Base-by-base conservation (phyloP, 2,888 invertebrate genomes). In the Erpobdella octoculata region DNA sequence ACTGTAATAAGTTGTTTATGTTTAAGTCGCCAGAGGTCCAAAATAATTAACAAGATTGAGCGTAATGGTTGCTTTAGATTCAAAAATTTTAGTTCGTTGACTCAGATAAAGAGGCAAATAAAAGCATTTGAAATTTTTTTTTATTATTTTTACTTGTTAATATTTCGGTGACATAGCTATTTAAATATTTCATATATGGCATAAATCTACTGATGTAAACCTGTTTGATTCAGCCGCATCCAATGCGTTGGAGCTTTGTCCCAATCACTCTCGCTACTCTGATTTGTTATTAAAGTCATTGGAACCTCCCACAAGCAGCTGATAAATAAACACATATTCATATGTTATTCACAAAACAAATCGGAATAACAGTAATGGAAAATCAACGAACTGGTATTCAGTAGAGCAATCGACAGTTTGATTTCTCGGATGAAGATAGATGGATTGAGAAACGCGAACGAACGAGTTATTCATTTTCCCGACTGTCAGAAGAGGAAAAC, bases 241-340 rank as follows among this genome's bases (percentile, higher is more conserved):
- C 72, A 72, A 36, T 59, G 64, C 25, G 31, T 31, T 6, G 70
- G 70, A 9, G 33, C 36, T 0, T 62, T 70, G 9, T 70, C 64
- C 70, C 70, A 72, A 21, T 9, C 53, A 12, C n/a, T 28, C 5
- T 38, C n/a, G 31, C 12, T 1, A 21, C 72, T 71, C 25, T 59
- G 12, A 38, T n/a, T 31, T n/a, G 71, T 61, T 12, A 70, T 46
- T n/a, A 70, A n/a, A 18, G 72, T 72, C n/a, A 73, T n/a, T 9
- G 73, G 73, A 21, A 73, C 48, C 18, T 68, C 41, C 73, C 73
- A 73, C 0, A 58, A 21, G 35, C 59, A 72, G 59, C 71, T 73
- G 28, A n/a, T 53, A 53, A 53, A 53, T 41, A 12, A 12, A 41
- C 18, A 12, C 18, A 12, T 41, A 41, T 12, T 41, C 41, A n/a